Percentiles rank a stretch among this genome's conserved stretches.
These are phyloP conservation scores for Lepidonotus clava DNA, from an alignment of 2,888 invertebrate genomes.

Conservation along the genomic window DNA sequence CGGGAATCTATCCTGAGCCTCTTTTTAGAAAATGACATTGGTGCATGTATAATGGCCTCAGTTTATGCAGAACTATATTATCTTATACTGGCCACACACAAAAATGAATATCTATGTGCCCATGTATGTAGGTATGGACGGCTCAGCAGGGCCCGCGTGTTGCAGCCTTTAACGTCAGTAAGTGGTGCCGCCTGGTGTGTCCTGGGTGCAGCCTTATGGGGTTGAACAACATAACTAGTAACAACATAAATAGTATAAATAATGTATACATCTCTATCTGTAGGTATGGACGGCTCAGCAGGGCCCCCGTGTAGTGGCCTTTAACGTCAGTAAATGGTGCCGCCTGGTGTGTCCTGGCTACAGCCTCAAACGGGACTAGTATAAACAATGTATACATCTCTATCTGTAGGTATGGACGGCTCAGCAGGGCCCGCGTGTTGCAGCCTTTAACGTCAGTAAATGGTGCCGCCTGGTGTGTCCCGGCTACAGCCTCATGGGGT, in stretches of 20 bases:
- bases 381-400: neutral
- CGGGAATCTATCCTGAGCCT: too few species aligned
- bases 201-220: conserved; percentile 91
- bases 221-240: conserved; percentile 83
- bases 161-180: conserved; percentile 93
- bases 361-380: too few species aligned
- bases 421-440: conserved; percentile 93
- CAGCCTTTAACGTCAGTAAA: conserved; percentile 94
- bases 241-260: too few species aligned
- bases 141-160: conserved; percentile 94
- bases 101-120: too few species aligned
- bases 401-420: conserved; percentile 87
- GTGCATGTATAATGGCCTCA: too few species aligned
- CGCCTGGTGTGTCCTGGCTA: conserved; percentile 87
- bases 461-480: conserved; percentile 86
- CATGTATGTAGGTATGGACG: conserved; percentile 92
- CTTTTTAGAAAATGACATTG: too few species aligned
- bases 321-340: conserved; percentile 91
- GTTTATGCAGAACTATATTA: too few species aligned
- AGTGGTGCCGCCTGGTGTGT: conserved; percentile 86
- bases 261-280: neutral
- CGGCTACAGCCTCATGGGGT: conserved; percentile 90
- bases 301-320: conserved; percentile 94
- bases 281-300: conserved; percentile 92
- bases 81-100: too few species aligned